Percentiles rank a stretch among this genome's conserved stretches.
Conservation (phyloP, 2,888 invertebrate species). For the Microctonus brassicae region DNA sequence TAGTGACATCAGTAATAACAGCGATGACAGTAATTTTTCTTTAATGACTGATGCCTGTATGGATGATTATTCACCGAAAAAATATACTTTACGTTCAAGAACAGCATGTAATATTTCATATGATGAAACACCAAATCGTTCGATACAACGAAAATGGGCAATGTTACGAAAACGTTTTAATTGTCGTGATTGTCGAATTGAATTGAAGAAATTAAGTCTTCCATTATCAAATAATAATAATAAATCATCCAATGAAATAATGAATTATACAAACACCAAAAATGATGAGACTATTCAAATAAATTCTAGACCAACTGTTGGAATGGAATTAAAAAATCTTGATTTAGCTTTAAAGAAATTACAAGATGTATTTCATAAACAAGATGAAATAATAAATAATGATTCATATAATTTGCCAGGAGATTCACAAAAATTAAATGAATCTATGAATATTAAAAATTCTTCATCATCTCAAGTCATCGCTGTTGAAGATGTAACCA, state of each 20-base stretch:
- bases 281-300: not conserved
- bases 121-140: not conserved
- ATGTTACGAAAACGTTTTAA: conserved; percentile 18
- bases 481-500: not conserved
- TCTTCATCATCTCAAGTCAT: not conserved
- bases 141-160: not conserved
- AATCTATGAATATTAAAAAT: not conserved
- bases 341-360: conserved; percentile 27
- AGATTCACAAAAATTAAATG: not conserved
- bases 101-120: not conserved
- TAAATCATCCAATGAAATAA: not conserved
- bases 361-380: not conserved
- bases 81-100: not conserved
- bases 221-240: not conserved
- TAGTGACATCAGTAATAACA: not conserved
- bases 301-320: not conserved
- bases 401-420: no score
- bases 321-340: conserved; percentile 20
- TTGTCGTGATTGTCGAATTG: conserved; percentile 1
- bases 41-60: not conserved
- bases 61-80: not conserved
- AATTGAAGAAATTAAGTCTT: not conserved
- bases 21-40: not conserved
- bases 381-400: not conserved
- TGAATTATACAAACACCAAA: not conserved